phyloP scores from a whole-genome alignment of 2,113 vertebrate species.

The Ceratotherium simum region DNA sequence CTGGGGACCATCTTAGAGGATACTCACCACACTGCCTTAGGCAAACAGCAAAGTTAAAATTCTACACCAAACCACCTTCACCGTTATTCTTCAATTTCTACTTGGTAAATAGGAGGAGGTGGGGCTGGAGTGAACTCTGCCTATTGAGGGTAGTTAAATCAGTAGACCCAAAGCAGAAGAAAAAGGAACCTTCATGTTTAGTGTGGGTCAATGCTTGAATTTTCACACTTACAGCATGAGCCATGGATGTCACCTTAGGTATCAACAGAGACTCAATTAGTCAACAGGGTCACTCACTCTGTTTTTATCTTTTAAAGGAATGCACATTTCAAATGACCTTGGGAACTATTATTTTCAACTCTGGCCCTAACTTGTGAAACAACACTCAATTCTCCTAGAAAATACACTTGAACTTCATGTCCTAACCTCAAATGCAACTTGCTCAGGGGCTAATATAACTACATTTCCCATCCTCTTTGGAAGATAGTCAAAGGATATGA shows the following conservation, averaged over 20 bases:
- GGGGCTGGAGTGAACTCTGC: neutral
- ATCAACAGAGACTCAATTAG: neutral
- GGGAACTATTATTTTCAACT: neutral
- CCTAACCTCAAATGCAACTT: conserved; percentile 48
- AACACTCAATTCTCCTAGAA: conserved; percentile 59
- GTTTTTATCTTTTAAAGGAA: neutral
- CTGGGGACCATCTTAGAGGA: neutral
- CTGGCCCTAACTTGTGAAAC: neutral
- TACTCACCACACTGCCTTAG: neutral
- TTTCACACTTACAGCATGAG: neutral
- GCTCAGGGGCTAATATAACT: neutral
- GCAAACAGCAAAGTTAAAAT: neutral
- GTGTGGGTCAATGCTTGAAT: neutral
- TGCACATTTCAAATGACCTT: neutral
- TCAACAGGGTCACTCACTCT: neutral
- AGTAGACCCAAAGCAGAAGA: neutral
- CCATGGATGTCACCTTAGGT: neutral
- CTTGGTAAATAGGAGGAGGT: neutral
- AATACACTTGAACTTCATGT: neutral
- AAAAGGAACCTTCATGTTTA: neutral
- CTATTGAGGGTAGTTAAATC: neutral
- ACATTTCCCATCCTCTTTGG: conserved; percentile 63
- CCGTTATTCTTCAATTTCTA: neutral
- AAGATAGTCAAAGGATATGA: conserved; percentile 67
- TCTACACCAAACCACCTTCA: neutral